A percentile compares a stretch with the other conserved stretches of the same genome.
phyloP scores from a whole-genome alignment of 2,113 vertebrate genomes.

The Protobothrops mucrosquamatus region DNA sequence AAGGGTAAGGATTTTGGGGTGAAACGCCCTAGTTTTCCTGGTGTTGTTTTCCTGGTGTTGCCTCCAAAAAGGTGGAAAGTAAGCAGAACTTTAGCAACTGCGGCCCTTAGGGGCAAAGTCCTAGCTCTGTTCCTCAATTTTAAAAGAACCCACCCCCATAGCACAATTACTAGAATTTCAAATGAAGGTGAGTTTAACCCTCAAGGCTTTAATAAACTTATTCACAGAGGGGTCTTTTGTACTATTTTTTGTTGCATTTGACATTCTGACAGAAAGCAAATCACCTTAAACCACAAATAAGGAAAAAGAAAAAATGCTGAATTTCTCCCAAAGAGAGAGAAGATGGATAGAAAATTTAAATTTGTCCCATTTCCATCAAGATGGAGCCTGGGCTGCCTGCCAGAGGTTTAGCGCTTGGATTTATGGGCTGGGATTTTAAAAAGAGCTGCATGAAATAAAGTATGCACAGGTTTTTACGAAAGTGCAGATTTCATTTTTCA shows the following conservation, averaged over 20 bases:
- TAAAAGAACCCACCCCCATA: background rate
- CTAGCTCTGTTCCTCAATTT: background rate
- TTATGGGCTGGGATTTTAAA: background rate
- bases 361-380: background rate
- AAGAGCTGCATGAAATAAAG: background rate
- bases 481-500: background rate
- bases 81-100: background rate
- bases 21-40: background rate
- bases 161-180: conserved; percentile 11
- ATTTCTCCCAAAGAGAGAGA: background rate
- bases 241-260: background rate
- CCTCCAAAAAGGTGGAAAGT: background rate
- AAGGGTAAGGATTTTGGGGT: background rate
- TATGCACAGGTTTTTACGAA: background rate
- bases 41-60: background rate
- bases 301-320: background rate
- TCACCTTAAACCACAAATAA: conserved; percentile 13
- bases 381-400: background rate
- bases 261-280: conserved; percentile 12
- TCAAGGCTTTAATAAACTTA: conserved; percentile 1
- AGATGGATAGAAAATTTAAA: background rate
- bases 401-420: background rate
- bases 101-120: background rate
- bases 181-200: background rate
- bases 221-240: background rate